phyloP scores from a whole-genome alignment of 2,113 vertebrate genomes.

The Clinocottus analis region DNA sequence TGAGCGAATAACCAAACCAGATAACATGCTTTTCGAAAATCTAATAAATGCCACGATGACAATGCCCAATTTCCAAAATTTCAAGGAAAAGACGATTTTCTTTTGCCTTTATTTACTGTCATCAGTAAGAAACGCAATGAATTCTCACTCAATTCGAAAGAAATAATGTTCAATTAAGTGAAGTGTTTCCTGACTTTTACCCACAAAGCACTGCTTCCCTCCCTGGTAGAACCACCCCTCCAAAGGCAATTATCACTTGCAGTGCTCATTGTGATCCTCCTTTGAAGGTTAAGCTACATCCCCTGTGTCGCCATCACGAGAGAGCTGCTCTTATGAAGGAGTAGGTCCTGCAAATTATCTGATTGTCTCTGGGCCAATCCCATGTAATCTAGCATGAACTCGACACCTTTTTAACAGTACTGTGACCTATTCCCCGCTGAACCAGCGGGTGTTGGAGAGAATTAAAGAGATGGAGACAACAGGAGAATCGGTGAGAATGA shows the following conservation, averaged over 20 bases:
- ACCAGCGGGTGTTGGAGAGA: constrained; percentile 1
- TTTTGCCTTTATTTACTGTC: background rate
- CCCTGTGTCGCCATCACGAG: constrained; percentile 27
- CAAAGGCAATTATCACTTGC: constrained; percentile 51
- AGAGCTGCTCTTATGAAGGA: constrained; percentile 21
- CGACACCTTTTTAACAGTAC: constrained; percentile 10
- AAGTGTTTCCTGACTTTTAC: constrained; percentile 11
- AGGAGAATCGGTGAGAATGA: background rate
- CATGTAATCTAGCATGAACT: constrained; percentile 36
- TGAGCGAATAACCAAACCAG: background rate
- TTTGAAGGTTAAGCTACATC: constrained; percentile 54
- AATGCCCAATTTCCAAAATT: background rate
- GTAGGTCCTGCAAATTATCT: constrained; percentile 28
- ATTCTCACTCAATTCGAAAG: constrained; percentile 36
- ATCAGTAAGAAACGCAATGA: background rate
- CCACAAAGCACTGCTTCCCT: background rate
- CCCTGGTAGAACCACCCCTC: background rate
- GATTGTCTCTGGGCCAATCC: background rate
- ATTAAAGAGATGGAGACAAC: background rate
- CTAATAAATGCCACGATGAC: background rate
- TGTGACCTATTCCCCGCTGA: constrained; percentile 28
- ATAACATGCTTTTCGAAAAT: background rate
- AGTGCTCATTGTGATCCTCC: constrained; percentile 31
- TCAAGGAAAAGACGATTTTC: background rate
- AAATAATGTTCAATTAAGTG: constrained; percentile 45